Conservation (phyloP, 2,888 invertebrate genomes). For the Apodemia zela region DNA sequence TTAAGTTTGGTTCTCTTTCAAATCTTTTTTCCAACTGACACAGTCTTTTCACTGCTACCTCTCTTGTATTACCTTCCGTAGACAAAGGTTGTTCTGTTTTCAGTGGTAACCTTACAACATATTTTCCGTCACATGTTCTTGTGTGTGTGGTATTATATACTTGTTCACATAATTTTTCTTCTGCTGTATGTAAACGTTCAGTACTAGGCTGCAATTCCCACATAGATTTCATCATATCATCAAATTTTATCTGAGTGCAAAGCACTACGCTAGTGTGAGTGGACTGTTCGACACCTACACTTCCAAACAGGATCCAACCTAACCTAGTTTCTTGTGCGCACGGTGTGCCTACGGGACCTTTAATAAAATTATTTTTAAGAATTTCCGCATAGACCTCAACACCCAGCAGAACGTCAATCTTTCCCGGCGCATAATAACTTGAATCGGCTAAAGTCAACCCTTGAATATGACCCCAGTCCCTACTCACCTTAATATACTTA, state of each 20-base stretch:
- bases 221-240: not conserved
- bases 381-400: not conserved
- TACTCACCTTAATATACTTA: not conserved
- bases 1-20: not conserved
- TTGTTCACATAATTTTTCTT: slow-evolving; percentile 3
- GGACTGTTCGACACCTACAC: not conserved
- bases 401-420: not conserved
- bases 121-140: not conserved
- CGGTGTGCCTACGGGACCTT: slow-evolving; percentile 30
- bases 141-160: not conserved
- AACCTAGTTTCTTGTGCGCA: slow-evolving; percentile 30
- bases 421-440: slow-evolving; percentile 17
- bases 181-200: not conserved
- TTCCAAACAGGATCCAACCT: slow-evolving; percentile 31
- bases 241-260: not conserved
- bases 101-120: not conserved
- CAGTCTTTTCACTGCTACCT: not conserved
- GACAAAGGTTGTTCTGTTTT: not conserved
- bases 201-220: not conserved
- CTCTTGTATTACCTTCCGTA: not conserved
- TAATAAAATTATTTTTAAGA: slow-evolving; percentile 19
- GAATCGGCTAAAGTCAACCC: slow-evolving; percentile 25
- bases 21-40: slow-evolving; percentile 2
- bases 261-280: not conserved
- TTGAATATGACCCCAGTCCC: slow-evolving; percentile 21